Evolutionary conservation across 1,140 invertebrate species (phyloP), one percentile per base, ranked within the genome.

Genomic region (Glomeris maerens): DNA sequence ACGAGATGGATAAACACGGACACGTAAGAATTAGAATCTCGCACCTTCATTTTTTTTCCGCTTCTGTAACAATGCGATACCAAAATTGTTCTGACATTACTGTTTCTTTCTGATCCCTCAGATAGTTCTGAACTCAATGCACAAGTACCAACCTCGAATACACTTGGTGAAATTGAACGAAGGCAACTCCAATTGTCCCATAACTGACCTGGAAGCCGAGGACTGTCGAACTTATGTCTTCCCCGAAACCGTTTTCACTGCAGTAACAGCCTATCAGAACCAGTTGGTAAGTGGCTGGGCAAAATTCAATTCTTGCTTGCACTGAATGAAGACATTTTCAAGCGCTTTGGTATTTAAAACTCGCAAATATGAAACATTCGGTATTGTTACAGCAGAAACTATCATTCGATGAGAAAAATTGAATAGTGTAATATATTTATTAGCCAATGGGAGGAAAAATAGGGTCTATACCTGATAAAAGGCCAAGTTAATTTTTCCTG

Each of bases 61-160:
- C 17, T 36, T 13, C 31, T 17, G 17, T 36, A 13, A 13, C 10
- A 17, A 36, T 36, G 31, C 17, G 10, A 36, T 10, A 13, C 17
- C 17, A 17, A 36, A 36, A 36, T 36, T 36, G 17, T n/a, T 22
- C 20, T 14, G 4, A 17, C 22, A 22, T 29, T 49, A 46, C 45
- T 10, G 47, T 40, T 58, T 50, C 54, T 54, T 13, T 29, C 41
- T 45, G 51, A 52, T 52, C 39, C 52, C 54, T 52, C 56, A 81
- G 79, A 73, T 82, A 51, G 74, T 81, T 38, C 65, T 81, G 20
- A 81, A 81, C 63, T 81, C 79, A 13, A 81, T 81, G 79, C 79
- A 81, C 64, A 76, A 77, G 55, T 81, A 82, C 56, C 78, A 80
- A 55, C 79, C 79, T 2, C 62, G 79, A 25, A 73, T 82, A 46